Percentiles rank a stretch among this genome's conserved stretches.
Conservation (phyloP, 2,888 invertebrate genomes). For the Drosophila algonquin region DNA sequence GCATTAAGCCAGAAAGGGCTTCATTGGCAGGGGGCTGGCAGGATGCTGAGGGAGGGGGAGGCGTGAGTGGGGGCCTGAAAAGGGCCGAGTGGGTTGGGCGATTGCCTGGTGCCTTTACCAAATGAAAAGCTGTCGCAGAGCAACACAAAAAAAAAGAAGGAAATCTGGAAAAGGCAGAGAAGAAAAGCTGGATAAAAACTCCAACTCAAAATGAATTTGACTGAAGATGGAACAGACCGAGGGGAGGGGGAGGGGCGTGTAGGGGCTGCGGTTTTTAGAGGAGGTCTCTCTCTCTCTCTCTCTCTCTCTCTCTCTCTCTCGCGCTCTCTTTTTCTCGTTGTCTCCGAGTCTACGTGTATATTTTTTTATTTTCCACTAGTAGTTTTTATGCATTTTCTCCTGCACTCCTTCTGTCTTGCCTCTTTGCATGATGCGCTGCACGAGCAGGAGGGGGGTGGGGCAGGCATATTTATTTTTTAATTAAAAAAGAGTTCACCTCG, state of each 20-base stretch:
- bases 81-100: constrained; percentile 7
- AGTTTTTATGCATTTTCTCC: constrained; percentile 34
- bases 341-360: too few species aligned
- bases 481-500: constrained; percentile 45
- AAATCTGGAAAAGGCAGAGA: neutral
- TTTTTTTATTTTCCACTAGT: neutral
- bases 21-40: constrained; percentile 36
- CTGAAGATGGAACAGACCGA: constrained; percentile 15
- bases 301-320: neutral
- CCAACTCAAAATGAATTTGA: constrained; percentile 40
- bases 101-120: constrained; percentile 37
- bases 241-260: neutral
- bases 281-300: neutral
- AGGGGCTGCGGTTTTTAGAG: constrained; percentile 20
- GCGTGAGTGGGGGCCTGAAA: neutral
- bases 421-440: constrained; percentile 49
- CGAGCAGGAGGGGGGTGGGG: neutral
- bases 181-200: constrained; percentile 41
- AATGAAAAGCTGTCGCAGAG: constrained; percentile 56
- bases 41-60: neutral
- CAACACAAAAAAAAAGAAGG: neutral
- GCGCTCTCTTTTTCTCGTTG: neutral
- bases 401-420: constrained; percentile 34
- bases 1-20: constrained; percentile 77
- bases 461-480: constrained; percentile 63